A percentile compares a stretch with the other conserved stretches of the same genome.
These are phyloP conservation scores for Hartigia nigra DNA, from an alignment of 2,888 invertebrate genomes.

Conservation along the genomic window DNA sequence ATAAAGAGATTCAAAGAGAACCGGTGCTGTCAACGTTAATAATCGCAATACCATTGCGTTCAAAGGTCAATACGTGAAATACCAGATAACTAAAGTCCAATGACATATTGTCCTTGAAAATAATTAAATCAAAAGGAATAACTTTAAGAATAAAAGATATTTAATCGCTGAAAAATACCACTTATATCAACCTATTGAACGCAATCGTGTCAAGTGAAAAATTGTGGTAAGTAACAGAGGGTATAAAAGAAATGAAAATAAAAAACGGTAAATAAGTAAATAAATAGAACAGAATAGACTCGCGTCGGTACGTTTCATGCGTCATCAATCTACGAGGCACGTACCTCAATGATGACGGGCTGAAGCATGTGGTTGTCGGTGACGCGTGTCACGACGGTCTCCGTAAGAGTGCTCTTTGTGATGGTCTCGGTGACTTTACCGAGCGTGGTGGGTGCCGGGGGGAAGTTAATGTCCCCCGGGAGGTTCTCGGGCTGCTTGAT, in stretches of 20 bases:
- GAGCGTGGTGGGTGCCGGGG: slow-evolving; percentile 84
- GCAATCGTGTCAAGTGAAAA: neutral
- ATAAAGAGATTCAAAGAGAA: neutral
- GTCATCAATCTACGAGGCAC: slow-evolving; percentile 52
- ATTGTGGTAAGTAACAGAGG: neutral
- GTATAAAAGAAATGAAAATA: neutral
- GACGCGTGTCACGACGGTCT: slow-evolving; percentile 93
- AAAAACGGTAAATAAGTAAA: neutral
- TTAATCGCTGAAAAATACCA: neutral
- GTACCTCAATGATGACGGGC: slow-evolving; percentile 91
- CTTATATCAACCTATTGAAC: neutral
- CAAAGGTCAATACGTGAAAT: neutral
- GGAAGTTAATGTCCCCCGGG: slow-evolving; percentile 78
- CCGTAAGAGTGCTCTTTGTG: slow-evolving; percentile 95
- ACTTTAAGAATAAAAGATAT: neutral
- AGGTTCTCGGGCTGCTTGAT: slow-evolving; percentile 78
- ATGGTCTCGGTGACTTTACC: slow-evolving; percentile 94
- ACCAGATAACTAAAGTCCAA: neutral
- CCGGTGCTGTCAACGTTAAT: neutral
- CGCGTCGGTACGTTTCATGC: slow-evolving; percentile 13
- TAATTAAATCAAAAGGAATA: neutral
- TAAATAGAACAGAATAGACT: neutral
- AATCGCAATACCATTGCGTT: neutral
- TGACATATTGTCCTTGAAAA: neutral
- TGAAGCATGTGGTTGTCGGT: slow-evolving; percentile 91